Base-by-base conservation (phyloP, 2,113 vertebrate species). In the Xiphias gladius region DNA sequence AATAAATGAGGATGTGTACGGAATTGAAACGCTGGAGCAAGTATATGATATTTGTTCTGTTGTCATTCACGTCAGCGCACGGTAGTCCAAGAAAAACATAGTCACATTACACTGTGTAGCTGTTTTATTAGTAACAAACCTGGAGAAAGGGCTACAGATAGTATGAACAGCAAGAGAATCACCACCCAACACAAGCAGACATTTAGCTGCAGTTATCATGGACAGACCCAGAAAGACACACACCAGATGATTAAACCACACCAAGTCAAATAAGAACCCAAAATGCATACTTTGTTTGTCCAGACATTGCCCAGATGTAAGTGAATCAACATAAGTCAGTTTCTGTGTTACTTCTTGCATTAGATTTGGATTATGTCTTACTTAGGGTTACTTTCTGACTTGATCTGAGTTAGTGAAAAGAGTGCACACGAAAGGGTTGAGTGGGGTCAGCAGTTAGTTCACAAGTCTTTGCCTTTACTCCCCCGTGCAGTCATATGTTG, bases 401-500 rank as follows among this genome's bases (percentile, higher is more conserved):
- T 80, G 69, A 22, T 61, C 13, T 59, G 55, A 54, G 62, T 88
- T 89, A 89, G 77, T 85, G 24, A 82, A 69, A 43, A 78, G 41
- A 71, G 77, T 28, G 30, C 8, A 61, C 16, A 65, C 22, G 1
- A 82, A 55, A 85, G 66, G 1, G 35, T 58, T 77, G 28, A 83
- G 41, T 59, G 75, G 65, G 26, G 19, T 76, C 28, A 68, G 22
- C 11, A 70, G 76, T 80, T 81, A 87, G 71, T 86, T 84, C 28
- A 85, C 55, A 80, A 64, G 58, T 80, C 66, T 82, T 87, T 79
- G 84, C 74, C 77, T 87, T 83, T 67, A 76, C 35, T 89, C 73
- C 80, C 67, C 69, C 41, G 12, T 87, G 90, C 69, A 86, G 86
- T 95, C 91, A 94, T 67, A 59, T 86, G 80, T 91, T 80, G 62